Conservation (phyloP, 1,140 invertebrate genomes). For the Apis cerana region DNA sequence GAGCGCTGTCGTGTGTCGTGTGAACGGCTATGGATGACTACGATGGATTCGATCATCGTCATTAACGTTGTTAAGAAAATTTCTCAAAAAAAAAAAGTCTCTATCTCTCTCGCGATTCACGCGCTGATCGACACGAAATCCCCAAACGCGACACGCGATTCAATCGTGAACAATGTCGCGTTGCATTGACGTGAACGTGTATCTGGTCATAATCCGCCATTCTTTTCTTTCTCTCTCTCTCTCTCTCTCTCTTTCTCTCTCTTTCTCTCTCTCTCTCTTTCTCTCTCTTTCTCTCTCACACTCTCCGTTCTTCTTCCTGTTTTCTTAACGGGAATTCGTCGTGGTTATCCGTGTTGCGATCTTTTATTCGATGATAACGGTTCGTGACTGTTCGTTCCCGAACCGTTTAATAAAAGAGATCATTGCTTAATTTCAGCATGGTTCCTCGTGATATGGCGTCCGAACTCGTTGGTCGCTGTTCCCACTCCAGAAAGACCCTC, state of each 20-base stretch:
- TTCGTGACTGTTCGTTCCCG: slow-evolving; percentile 1
- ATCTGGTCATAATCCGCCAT: slow-evolving; percentile 24
- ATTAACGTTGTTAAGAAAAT: not conserved
- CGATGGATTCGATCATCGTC: slow-evolving; percentile 3
- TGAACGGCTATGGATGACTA: not conserved
- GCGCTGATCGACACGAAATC: not conserved
- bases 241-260: no score
- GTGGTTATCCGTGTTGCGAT: not conserved
- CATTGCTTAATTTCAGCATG: slow-evolving; percentile 76
- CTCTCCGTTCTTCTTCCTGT: not conserved
- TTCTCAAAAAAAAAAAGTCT: slow-evolving; percentile 15
- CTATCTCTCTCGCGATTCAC: slow-evolving; percentile 33
- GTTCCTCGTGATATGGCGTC: slow-evolving; percentile 78
- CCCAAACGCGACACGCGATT: not conserved
- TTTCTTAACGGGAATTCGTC: not conserved
- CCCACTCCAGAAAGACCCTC: slow-evolving; percentile 16
- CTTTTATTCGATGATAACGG: not conserved
- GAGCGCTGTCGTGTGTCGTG: not conserved
- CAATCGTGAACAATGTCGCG: not conserved
- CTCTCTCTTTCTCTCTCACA: no score
- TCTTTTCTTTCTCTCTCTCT: no score
- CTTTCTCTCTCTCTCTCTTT: no score
- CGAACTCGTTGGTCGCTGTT: slow-evolving; percentile 62
- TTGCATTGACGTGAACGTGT: slow-evolving; percentile 12
- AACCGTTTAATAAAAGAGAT: slow-evolving; percentile 69